A percentile compares a stretch with the other conserved stretches of the same genome.
These are phyloP conservation scores for Pteropus alecto DNA, from an alignment of 2,113 vertebrate species.

Conservation along the genomic window DNA sequence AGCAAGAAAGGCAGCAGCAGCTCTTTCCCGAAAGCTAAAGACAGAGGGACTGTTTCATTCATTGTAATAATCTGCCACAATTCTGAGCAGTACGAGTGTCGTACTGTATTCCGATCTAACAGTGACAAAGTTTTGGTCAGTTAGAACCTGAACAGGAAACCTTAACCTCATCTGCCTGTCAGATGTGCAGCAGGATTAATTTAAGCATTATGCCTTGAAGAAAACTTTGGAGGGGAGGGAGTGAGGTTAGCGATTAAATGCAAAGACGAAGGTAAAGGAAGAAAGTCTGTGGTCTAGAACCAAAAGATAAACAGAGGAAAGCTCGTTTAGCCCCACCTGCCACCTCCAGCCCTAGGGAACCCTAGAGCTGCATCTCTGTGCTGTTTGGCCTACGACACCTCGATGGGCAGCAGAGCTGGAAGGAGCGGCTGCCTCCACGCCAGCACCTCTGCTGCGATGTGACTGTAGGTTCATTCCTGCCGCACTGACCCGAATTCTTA, in stretches of 20 bases:
- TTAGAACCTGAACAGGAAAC: not conserved
- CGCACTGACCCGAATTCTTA: not conserved
- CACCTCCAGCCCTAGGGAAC: not conserved
- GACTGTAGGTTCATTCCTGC: not conserved
- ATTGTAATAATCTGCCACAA: not conserved
- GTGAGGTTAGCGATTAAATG: not conserved
- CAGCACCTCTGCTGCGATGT: not conserved
- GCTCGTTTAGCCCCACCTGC: not conserved
- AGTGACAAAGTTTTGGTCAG: not conserved
- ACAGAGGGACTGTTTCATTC: not conserved
- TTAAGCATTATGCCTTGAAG: not conserved
- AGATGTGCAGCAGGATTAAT: not conserved
- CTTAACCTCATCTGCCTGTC: not conserved
- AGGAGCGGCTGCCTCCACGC: accelerated
- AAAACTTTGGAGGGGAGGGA: not conserved
- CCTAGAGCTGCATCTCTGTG: accelerated
- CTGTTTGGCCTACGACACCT: not conserved
- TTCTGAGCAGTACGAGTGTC: not conserved
- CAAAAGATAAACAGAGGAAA: not conserved
- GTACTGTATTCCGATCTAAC: not conserved
- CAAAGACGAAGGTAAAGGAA: not conserved
- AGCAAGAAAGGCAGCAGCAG: not conserved
- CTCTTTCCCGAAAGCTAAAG: not conserved
- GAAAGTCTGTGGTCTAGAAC: not conserved
- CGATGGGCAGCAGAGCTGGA: not conserved